These are phyloP conservation scores for Accipiter cooperii DNA, from an alignment of 2,113 vertebrate genomes.

Conservation along the genomic window DNA sequence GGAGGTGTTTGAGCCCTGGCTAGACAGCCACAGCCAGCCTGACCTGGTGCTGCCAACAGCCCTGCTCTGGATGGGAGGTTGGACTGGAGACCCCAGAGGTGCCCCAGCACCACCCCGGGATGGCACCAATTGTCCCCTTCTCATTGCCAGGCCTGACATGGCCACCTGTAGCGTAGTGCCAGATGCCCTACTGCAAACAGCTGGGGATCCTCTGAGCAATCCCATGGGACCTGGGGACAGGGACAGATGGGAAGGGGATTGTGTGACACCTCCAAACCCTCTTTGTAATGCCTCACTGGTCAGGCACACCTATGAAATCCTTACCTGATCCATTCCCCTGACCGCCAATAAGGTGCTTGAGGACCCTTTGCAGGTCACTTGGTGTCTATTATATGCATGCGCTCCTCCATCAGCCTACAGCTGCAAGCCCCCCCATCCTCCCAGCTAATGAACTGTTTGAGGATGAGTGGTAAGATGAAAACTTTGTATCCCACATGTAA, in stretches of 20 bases:
- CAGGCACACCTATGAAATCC: not conserved
- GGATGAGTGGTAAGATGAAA: not conserved
- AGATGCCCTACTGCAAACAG: not conserved
- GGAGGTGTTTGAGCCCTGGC: not conserved
- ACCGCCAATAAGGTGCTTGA: not conserved
- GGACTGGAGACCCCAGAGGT: not conserved
- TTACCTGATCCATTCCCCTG: not conserved
- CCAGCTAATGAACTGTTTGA: not conserved
- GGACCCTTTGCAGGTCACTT: not conserved
- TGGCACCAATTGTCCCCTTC: not conserved
- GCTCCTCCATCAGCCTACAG: not conserved
- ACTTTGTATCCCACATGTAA: not conserved
- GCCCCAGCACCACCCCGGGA: not conserved
- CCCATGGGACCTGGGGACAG: not conserved
- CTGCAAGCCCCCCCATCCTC: not conserved
- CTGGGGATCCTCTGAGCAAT: not conserved
- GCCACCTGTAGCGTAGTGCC: not conserved
- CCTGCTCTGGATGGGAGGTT: not conserved
- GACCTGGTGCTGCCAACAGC: not conserved
- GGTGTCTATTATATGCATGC: not conserved
- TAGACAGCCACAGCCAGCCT: accelerated
- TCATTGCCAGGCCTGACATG: not conserved
- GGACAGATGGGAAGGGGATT: not conserved
- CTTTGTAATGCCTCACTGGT: not conserved
- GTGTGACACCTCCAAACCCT: not conserved